These are phyloP conservation scores for Parasteatoda lunata DNA, from an alignment of 2,888 invertebrate species.

Conservation along the genomic window DNA sequence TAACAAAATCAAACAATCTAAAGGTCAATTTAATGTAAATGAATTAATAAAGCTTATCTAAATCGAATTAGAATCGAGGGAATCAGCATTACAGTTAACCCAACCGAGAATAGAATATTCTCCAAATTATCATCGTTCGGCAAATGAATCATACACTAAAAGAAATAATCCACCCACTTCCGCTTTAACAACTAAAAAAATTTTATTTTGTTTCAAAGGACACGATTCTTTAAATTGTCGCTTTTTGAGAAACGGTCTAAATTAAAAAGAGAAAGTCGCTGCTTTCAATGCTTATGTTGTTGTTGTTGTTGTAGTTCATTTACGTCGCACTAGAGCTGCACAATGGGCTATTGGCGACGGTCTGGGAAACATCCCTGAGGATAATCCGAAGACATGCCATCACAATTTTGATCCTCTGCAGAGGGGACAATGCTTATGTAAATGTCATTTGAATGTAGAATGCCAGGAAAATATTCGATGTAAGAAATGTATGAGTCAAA, in stretches of 20 bases:
- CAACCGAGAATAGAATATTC: background rate
- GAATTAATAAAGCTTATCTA: background rate
- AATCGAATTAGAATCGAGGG: background rate
- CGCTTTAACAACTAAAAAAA: background rate
- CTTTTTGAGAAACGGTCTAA: background rate
- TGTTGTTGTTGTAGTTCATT: no score
- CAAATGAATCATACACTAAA: background rate
- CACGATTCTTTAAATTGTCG: background rate
- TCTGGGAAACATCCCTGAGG: no score
- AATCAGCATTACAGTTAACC: background rate
- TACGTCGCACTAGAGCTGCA: no score
- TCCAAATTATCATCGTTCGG: background rate
- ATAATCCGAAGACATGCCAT: no score
- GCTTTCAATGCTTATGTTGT: background rate
- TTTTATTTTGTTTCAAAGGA: background rate
- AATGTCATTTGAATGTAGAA: background rate
- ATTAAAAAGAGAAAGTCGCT: background rate
- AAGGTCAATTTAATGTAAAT: background rate
- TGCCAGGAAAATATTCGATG: background rate
- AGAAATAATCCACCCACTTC: background rate
- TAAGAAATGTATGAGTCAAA: background rate
- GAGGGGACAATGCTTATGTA: no score
- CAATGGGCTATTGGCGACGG: no score
- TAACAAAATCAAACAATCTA: background rate
- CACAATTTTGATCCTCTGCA: no score